Evolutionary conservation across 2,797 vertebrate species (phyloP), one percentile per base, ranked within the genome.

Genomic region (Gorsachius magnificus): DNA sequence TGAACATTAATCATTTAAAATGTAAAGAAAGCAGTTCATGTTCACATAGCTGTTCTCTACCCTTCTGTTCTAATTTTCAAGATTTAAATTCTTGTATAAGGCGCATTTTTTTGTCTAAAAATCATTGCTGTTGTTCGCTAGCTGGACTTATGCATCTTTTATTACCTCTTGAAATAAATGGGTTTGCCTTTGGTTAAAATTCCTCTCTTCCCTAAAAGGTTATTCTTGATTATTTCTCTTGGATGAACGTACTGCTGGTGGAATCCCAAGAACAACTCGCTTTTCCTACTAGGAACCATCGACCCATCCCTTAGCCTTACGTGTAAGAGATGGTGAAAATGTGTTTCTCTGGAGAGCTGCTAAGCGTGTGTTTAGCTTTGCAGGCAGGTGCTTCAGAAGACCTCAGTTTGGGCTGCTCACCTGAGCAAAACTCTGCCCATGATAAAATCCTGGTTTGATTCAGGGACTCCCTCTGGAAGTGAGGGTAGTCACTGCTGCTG

Each of bases 181-280:
- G 5, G 6, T 69, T 84, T 92, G 9, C 63, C 29, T 79, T 69
- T 72, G 35, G 22, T 91, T 91, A 48, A 85, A 69, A 41, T 63
- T 75, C 16, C 33, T 84, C 41, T 84, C 57, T 89, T 84, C 60
- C 8, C 22, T 77, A 26, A 82, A 48, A 85, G 35, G 7, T 64
- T 82, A 9, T 31, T 69, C 29, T 72, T 69, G 18, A 54, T 72
- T 90, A 36, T 85, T 95, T 93, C 36, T 87, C 50, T 88, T 88
- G 68, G 26, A 66, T 87, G 43, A 91, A 29, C 1, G 1, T 35
- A 24, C 4, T 57, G 16, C 36, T 75, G 66, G 41, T 91, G 56
- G 25, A 45, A 85, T 91, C 48, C 60, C 31, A 82, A 77, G 38
- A 91, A 36, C 41, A 75, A 16, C 54, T 81, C 25, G 35, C 10